A percentile compares a stretch with the other conserved stretches of the same genome.
These are phyloP conservation scores for Araneus ventricosus DNA, from an alignment of 1,140 invertebrate genomes.

Conservation along the genomic window DNA sequence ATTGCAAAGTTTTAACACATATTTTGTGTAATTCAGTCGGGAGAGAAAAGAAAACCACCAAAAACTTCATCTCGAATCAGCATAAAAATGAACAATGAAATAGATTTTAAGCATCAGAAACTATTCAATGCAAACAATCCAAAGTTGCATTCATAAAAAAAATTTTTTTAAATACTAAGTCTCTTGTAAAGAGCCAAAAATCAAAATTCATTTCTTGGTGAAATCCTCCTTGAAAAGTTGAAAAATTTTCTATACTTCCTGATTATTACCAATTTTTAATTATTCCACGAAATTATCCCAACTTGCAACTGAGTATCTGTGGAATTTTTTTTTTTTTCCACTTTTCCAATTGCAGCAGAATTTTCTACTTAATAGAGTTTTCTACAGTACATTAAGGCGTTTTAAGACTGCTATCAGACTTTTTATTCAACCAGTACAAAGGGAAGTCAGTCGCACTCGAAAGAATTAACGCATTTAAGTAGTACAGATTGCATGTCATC, in stretches of 20 bases:
- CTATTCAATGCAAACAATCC: background rate
- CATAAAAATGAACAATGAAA: background rate
- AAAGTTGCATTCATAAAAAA: background rate
- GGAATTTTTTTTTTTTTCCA: background rate
- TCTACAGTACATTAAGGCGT: constrained; percentile 49
- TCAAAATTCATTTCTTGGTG: too few relatives aligned
- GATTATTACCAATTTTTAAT: constrained; percentile 42
- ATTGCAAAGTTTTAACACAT: background rate
- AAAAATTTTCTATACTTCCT: too few relatives aligned
- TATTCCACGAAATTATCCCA: background rate
- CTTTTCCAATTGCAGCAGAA: background rate
- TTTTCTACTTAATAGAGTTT: constrained; percentile 50
- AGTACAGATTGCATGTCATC: constrained; percentile 58
- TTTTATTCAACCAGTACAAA: background rate
- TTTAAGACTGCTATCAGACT: constrained; percentile 57
- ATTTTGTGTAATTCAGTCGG: background rate
- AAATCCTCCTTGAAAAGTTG: background rate
- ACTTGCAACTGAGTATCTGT: constrained; percentile 15
- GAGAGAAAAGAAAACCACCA: background rate
- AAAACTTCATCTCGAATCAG: background rate
- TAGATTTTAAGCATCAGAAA: background rate
- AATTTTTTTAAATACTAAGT: background rate
- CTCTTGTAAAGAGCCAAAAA: background rate
- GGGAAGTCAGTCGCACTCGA: constrained; percentile 35
- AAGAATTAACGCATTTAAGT: constrained; percentile 55